These are phyloP conservation scores for Heliangelus exortis DNA, from an alignment of 2,797 vertebrate species.

Conservation along the genomic window DNA sequence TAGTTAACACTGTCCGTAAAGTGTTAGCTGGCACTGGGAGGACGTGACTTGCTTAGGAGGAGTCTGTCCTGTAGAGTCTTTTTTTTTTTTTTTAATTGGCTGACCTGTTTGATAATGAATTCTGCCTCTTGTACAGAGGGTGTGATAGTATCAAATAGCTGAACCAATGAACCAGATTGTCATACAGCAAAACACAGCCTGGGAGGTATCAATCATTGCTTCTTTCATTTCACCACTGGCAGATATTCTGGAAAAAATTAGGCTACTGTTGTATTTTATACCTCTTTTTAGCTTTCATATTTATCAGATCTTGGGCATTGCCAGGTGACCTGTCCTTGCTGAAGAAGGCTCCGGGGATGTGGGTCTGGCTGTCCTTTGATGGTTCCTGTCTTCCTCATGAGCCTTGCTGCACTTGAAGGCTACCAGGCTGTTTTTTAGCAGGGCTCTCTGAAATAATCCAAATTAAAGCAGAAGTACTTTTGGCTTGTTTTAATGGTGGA, in stretches of 20 bases:
- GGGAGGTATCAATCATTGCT: background rate
- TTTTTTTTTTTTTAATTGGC: background rate
- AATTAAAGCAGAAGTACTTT: background rate
- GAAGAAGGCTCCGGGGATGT: background rate
- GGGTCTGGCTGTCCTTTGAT: background rate
- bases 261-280: background rate
- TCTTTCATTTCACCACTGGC: constrained; percentile 7
- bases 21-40: background rate
- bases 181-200: background rate
- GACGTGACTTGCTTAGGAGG: background rate
- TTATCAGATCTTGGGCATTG: constrained; percentile 28
- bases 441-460: background rate
- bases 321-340: background rate
- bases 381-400: background rate
- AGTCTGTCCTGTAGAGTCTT: background rate
- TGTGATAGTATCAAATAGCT: constrained; percentile 23
- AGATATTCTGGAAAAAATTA: constrained; percentile 40
- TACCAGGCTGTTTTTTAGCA: background rate
- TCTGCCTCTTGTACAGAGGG: background rate
- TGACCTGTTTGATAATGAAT: constrained; percentile 43
- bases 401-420: background rate
- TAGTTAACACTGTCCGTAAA: background rate
- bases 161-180: constrained; percentile 28
- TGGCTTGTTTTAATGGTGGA: background rate
- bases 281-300: background rate